phyloP scores from a whole-genome alignment of 2,888 invertebrate species.

The Caenorhabditis sp. region DNA sequence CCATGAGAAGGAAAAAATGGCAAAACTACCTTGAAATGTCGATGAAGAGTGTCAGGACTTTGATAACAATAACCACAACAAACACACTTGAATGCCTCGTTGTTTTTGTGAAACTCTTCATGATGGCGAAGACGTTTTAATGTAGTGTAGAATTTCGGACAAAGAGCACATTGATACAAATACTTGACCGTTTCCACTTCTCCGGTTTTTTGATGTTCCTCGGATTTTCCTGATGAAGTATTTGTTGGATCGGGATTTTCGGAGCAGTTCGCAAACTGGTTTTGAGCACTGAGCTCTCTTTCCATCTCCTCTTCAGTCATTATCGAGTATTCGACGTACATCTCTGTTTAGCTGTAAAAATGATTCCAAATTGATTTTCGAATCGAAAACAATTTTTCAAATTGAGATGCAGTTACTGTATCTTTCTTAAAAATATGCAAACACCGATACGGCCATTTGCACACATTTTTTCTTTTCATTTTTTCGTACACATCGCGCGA shows the following conservation, averaged over 20 bases:
- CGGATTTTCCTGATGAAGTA: not conserved
- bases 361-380: too few relatives aligned
- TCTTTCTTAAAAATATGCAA: too few relatives aligned
- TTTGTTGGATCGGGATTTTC: too few relatives aligned
- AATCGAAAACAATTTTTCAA: too few relatives aligned
- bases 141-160: slow-evolving; percentile 25
- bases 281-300: not conserved
- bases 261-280: too few relatives aligned
- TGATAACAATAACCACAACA: slow-evolving; percentile 36
- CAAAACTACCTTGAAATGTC: slow-evolving; percentile 22
- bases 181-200: not conserved
- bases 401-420: too few relatives aligned
- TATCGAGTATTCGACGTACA: not conserved
- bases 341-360: too few relatives aligned
- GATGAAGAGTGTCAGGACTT: slow-evolving; percentile 30
- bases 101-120: slow-evolving; percentile 20
- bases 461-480: too few relatives aligned
- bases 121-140: slow-evolving; percentile 30
- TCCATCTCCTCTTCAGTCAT: not conserved
- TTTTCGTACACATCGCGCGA: too few relatives aligned
- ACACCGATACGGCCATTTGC: too few relatives aligned
- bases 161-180: slow-evolving; percentile 13
- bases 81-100: slow-evolving; percentile 28
- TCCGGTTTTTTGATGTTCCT: not conserved
- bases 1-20: not conserved